phyloP scores from a whole-genome alignment of 2,797 vertebrate genomes.

The Urosaurus nigricauda region DNA sequence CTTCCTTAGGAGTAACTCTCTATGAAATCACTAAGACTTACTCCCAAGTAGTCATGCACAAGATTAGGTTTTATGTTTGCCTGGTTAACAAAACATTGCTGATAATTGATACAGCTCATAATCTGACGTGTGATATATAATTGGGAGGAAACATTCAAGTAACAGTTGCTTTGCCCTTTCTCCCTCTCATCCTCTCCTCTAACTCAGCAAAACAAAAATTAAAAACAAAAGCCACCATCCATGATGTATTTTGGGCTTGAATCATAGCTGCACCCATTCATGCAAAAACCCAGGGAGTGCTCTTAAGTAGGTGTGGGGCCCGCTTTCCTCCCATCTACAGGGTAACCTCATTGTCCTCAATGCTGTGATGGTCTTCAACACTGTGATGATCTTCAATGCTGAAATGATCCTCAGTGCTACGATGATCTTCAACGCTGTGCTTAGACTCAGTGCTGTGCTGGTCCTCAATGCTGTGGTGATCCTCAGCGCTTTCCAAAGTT shows the following conservation, averaged over 20 bases:
- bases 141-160: slow-evolving; percentile 48
- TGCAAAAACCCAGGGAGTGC: not conserved
- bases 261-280: slow-evolving; percentile 14
- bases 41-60: slow-evolving; percentile 23
- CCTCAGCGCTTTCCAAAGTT: slow-evolving; percentile 51
- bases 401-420: slow-evolving; percentile 51
- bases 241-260: slow-evolving; percentile 9
- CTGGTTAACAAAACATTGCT: slow-evolving; percentile 25
- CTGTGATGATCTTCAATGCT: slow-evolving; percentile 56
- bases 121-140: slow-evolving; percentile 18
- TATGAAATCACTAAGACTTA: not conserved
- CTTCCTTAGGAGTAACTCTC: not conserved
- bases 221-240: not conserved
- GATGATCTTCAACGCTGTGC: slow-evolving; percentile 48
- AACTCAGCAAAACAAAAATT: not conserved
- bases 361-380: slow-evolving; percentile 46
- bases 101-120: slow-evolving; percentile 35
- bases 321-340: slow-evolving; percentile 43
- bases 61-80: slow-evolving; percentile 10
- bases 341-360: slow-evolving; percentile 53
- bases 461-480: slow-evolving; percentile 46
- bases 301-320: not conserved
- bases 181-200: not conserved
- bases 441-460: not conserved
- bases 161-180: slow-evolving; percentile 30